phyloP scores from a whole-genome alignment of 2,888 invertebrate genomes.

The Timema cristinae region DNA sequence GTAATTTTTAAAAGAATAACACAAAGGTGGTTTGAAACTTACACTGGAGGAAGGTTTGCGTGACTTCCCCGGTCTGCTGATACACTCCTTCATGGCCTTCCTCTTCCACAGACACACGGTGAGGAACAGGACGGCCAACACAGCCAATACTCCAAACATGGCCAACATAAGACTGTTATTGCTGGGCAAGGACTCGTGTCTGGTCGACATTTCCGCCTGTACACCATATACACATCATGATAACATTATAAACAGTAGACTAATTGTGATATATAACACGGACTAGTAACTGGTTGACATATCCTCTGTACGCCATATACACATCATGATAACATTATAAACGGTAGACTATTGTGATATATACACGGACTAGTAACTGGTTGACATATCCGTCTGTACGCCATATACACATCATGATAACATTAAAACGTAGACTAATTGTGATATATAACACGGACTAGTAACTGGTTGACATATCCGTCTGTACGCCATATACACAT shows the following conservation, averaged over 20 bases:
- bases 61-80: constrained; percentile 21
- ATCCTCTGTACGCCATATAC: too few relatives aligned
- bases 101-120: constrained; percentile 35
- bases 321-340: too few relatives aligned
- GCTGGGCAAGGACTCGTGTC: not conserved
- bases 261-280: too few relatives aligned
- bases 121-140: constrained; percentile 22
- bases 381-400: not conserved
- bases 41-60: constrained; percentile 26
- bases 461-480: not conserved
- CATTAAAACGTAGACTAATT: too few relatives aligned
- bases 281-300: too few relatives aligned
- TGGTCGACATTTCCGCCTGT: not conserved
- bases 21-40: constrained; percentile 52
- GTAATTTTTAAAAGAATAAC: too few relatives aligned
- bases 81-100: constrained; percentile 30
- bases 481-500: not conserved
- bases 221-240: not conserved
- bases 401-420: too few relatives aligned
- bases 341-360: too few relatives aligned
- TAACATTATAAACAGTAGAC: too few relatives aligned
- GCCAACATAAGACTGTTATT: constrained; percentile 23
- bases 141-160: not conserved
- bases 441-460: not conserved
- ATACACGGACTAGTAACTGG: not conserved